A percentile compares a stretch with the other conserved stretches of the same genome.
Conservation (phyloP, 2,888 invertebrate genomes). For the Siphlonurus alternatus region DNA sequence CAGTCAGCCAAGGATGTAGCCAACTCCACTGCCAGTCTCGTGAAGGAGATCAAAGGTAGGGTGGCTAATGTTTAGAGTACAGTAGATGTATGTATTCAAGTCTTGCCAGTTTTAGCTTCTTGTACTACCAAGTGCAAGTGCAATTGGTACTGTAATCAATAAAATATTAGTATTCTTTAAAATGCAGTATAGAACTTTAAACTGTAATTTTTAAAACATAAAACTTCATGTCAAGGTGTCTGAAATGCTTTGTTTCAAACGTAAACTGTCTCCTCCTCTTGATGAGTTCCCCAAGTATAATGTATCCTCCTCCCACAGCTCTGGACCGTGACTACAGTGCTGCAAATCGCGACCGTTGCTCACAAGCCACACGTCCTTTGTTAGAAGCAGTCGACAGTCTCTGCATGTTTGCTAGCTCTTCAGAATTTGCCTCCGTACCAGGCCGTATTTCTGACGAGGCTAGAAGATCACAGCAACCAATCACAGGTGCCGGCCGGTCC, state of each 20-base stretch:
- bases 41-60: conserved; percentile 76
- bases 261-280: not conserved
- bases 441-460: conserved; percentile 81
- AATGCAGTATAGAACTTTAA: no score
- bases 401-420: conserved; percentile 81
- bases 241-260: no score
- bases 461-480: conserved; percentile 67
- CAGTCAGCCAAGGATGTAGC: conserved; percentile 96
- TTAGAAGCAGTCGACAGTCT: conserved; percentile 81
- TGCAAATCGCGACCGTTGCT: conserved; percentile 52
- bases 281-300: not conserved
- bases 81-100: no score
- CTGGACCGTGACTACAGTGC: conserved; percentile 50
- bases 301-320: not conserved
- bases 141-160: no score
- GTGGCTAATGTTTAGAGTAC: no score
- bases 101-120: no score
- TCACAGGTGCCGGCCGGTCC: conserved; percentile 59
- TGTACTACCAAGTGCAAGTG: no score
- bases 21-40: conserved; percentile 82
- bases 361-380: conserved; percentile 66
- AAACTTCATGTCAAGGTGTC: no score
- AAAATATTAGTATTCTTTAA: no score
- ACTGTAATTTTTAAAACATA: no score
- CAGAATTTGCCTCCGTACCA: conserved; percentile 84